Conservation (phyloP, 2,797 vertebrate species). For the Lagodon rhomboides region DNA sequence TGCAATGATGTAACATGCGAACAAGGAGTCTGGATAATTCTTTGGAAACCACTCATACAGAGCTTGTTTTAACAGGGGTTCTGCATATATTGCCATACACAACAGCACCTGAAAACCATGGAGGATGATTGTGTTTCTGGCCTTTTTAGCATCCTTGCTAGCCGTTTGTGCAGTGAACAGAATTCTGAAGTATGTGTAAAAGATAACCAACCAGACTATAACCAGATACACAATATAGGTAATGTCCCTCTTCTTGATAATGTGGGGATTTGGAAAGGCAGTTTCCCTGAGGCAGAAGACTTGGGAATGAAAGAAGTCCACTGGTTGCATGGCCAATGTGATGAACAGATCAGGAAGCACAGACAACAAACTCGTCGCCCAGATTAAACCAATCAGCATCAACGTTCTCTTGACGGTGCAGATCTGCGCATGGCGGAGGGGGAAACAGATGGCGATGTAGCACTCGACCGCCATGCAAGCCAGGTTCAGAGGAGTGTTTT, state of each 20-base stretch:
- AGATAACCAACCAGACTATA: conserved; percentile 76
- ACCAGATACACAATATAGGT: conserved; percentile 64
- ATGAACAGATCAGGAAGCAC: conserved; percentile 77
- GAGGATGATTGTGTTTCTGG: conserved; percentile 76
- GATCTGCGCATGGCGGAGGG: conserved; percentile 77
- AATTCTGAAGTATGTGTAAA: conserved; percentile 80
- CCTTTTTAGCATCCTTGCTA: conserved; percentile 68
- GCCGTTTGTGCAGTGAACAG: conserved; percentile 71
- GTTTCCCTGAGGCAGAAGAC: conserved; percentile 70
- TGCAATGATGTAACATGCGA: conserved; percentile 46
- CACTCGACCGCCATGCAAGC: conserved; percentile 84
- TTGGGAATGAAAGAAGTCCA: conserved; percentile 58
- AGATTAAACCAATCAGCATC: conserved; percentile 74
- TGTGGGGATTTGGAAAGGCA: conserved; percentile 56
- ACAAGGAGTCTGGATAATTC: conserved; percentile 27
- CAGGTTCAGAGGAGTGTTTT: conserved; percentile 84
- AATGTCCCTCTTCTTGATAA: conserved; percentile 61
- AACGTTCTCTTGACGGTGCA: conserved; percentile 77
- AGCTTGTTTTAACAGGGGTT: not conserved
- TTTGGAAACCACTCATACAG: conserved; percentile 39
- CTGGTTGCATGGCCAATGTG: conserved; percentile 57
- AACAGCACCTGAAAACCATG: conserved; percentile 64
- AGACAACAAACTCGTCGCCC: conserved; percentile 67
- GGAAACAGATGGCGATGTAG: conserved; percentile 82
- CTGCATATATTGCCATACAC: conserved; percentile 48